A percentile compares a stretch with the other conserved stretches of the same genome.
These are phyloP conservation scores for Myocastor coypus DNA, from an alignment of 2,113 vertebrate species.

Conservation along the genomic window DNA sequence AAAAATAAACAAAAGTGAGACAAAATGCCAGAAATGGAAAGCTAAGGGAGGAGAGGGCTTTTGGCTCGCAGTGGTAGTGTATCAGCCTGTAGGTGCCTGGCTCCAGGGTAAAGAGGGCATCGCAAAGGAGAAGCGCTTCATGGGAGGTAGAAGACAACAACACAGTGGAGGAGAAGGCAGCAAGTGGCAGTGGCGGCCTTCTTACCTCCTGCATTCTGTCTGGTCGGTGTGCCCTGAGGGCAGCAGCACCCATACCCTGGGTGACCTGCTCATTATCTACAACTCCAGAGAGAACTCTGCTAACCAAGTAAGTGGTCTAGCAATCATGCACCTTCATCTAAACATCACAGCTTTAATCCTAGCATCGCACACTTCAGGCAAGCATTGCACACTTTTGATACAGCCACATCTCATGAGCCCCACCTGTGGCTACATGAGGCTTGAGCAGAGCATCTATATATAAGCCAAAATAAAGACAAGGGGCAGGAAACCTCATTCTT, in stretches of 20 bases:
- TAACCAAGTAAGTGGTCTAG: not conserved
- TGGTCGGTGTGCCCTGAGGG: rapidly evolving
- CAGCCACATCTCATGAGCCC: not conserved
- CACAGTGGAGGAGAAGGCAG: not conserved
- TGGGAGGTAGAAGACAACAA: not conserved
- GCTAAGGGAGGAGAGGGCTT: not conserved
- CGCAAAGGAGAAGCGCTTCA: not conserved
- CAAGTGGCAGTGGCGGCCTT: not conserved
- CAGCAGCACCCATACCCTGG: not conserved
- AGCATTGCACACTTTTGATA: not conserved
- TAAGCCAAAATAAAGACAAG: not conserved
- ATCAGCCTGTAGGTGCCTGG: not conserved
- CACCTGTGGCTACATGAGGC: not conserved
- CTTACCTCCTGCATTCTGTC: not conserved
- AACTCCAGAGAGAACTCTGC: not conserved
- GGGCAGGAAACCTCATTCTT: not conserved
- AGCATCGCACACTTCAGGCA: not conserved
- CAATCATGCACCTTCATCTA: not conserved
- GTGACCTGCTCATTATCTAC: not conserved
- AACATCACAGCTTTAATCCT: not conserved
- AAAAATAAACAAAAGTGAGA: not conserved
- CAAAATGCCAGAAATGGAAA: not conserved
- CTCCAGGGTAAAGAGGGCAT: not conserved
- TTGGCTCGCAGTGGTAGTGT: not conserved
- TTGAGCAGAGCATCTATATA: not conserved